phyloP scores from a whole-genome alignment of 2,888 invertebrate species.

The Apotomis turbidana region DNA sequence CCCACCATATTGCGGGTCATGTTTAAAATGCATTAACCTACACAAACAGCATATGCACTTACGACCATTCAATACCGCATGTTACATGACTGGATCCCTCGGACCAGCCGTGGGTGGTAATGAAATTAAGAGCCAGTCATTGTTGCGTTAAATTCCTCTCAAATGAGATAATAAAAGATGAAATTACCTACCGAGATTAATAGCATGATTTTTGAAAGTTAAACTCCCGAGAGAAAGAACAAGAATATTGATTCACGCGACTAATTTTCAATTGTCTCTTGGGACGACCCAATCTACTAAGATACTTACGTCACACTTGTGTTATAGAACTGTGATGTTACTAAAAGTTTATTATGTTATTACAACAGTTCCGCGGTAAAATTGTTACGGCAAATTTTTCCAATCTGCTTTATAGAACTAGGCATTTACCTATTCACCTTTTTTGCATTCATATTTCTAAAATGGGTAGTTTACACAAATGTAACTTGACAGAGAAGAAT shows the following conservation, averaged over 20 bases:
- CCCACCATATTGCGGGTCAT: conserved; percentile 35
- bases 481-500: too few species aligned
- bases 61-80: conserved; percentile 5
- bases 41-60: not conserved
- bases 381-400: too few species aligned
- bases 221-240: conserved; percentile 41
- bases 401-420: too few species aligned
- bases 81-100: conserved; percentile 31
- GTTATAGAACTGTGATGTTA: too few species aligned
- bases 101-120: conserved; percentile 72
- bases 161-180: conserved; percentile 67
- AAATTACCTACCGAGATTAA: conserved; percentile 47
- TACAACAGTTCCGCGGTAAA: too few species aligned
- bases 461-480: too few species aligned
- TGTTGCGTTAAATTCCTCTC: conserved; percentile 76
- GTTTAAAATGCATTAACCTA: not conserved
- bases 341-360: too few species aligned
- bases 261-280: conserved; percentile 42
- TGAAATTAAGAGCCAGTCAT: conserved; percentile 76
- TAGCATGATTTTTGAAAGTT: conserved; percentile 55
- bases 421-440: too few species aligned
- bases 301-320: too few species aligned
- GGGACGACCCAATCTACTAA: too few species aligned
- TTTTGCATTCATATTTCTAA: too few species aligned
- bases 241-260: conserved; percentile 43